A percentile compares a stretch with the other conserved stretches of the same genome.
These are phyloP conservation scores for Megaceryle maxima DNA, from an alignment of 2,113 vertebrate genomes.

Conservation along the genomic window DNA sequence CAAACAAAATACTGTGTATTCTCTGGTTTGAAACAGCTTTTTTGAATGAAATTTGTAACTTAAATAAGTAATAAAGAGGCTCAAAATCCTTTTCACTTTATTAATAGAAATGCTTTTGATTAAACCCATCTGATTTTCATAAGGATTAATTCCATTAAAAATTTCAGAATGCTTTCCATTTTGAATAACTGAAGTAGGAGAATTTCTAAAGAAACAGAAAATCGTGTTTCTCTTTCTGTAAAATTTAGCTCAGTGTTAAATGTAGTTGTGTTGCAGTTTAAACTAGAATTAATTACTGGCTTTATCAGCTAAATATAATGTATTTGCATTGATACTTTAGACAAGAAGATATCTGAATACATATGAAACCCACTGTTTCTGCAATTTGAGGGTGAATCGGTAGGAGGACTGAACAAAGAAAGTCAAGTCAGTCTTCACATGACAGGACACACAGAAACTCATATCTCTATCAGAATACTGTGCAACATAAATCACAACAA, in stretches of 20 bases:
- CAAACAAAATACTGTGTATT: not conserved
- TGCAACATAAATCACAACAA: not conserved
- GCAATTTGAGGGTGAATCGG: not conserved
- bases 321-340: not conserved
- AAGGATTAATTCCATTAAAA: not conserved
- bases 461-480: not conserved
- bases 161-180: not conserved
- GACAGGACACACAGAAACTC: constrained; percentile 40
- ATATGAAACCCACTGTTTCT: not conserved
- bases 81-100: not conserved
- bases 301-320: constrained; percentile 22
- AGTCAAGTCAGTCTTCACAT: constrained; percentile 20
- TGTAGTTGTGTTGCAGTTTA: not conserved
- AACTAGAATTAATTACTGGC: constrained; percentile 14
- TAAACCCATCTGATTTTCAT: not conserved
- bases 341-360: constrained; percentile 29
- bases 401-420: constrained; percentile 44
- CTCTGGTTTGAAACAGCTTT: not conserved
- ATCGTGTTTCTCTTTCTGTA: not conserved
- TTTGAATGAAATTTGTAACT: not conserved
- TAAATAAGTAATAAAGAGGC: not conserved
- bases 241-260: not conserved
- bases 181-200: not conserved
- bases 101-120: not conserved
- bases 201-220: not conserved